Conservation (phyloP, 2,113 vertebrate genomes). For the Entomyzon cyanotis region DNA sequence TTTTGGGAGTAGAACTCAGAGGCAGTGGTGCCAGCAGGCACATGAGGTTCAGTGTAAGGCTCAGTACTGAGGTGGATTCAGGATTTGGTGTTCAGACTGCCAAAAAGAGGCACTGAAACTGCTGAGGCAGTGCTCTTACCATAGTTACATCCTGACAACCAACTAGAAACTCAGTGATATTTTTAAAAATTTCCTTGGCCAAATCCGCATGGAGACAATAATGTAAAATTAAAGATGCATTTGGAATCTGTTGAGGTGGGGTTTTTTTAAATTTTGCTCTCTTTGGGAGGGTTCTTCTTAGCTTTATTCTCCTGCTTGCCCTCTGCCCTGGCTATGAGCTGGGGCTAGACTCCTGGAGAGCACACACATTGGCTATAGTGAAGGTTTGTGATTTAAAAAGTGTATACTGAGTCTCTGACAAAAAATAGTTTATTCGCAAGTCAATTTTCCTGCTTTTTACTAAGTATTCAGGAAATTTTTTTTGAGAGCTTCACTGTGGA, state of each 20-base stretch:
- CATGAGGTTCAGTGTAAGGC: neutral
- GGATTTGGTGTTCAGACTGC: neutral
- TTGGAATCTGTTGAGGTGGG: neutral
- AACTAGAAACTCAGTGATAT: neutral
- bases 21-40: neutral
- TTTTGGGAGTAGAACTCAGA: neutral
- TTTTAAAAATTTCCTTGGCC: neutral
- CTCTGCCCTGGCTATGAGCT: neutral
- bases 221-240: neutral
- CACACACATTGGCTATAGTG: accelerated
- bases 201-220: neutral
- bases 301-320: neutral
- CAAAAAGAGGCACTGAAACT: neutral
- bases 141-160: neutral
- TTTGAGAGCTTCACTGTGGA: neutral
- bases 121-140: neutral
- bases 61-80: neutral
- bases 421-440: neutral
- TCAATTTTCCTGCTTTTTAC: neutral
- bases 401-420: neutral
- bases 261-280: neutral
- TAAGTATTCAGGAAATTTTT: neutral
- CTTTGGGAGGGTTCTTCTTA: neutral
- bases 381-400: neutral
- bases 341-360: neutral